Percentiles rank a stretch among this genome's conserved stretches.
Evolutionary conservation across 2,797 vertebrate species (phyloP).

Genomic region (Myripristis murdjan): DNA sequence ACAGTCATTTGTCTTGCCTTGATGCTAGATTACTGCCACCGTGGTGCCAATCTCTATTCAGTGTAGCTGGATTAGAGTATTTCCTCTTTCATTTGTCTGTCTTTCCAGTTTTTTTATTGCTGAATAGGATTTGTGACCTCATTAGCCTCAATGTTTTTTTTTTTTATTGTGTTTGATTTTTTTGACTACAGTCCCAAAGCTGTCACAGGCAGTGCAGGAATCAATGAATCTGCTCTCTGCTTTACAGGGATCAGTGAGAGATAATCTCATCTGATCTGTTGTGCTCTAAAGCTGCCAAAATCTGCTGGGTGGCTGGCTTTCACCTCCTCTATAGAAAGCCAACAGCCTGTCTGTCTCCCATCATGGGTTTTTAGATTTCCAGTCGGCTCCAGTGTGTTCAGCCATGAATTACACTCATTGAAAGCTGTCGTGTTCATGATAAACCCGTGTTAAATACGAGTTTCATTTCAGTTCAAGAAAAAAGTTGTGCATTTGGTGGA

Average conservation of each 20-base stretch:
- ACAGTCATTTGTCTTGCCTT: slow-evolving; percentile 17
- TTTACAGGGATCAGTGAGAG: slow-evolving; percentile 75
- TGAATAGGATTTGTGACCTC: slow-evolving; percentile 9
- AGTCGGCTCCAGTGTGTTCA: neutral
- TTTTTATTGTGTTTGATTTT: slow-evolving; percentile 16
- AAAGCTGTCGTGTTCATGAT: neutral
- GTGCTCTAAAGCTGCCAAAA: slow-evolving; percentile 77
- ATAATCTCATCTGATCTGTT: slow-evolving; percentile 81
- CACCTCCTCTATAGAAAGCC: slow-evolving; percentile 51
- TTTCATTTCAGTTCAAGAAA: neutral
- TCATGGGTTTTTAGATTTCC: neutral
- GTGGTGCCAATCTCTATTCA: neutral
- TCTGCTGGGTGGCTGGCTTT: slow-evolving; percentile 71
- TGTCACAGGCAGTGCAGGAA: slow-evolving; percentile 53
- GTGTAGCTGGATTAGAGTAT: neutral
- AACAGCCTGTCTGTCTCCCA: slow-evolving; percentile 23
- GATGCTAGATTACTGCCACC: neutral
- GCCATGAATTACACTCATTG: neutral
- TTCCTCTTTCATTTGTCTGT: neutral
- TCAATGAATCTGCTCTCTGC: slow-evolving; percentile 72
- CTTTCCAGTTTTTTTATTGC: slow-evolving; percentile 1
- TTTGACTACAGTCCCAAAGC: slow-evolving; percentile 49
- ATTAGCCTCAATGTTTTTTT: neutral
- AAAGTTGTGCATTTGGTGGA: too few relatives aligned
- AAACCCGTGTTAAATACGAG: neutral